Evolutionary conservation across 2,797 vertebrate genomes (phyloP).

Genomic region (Octomys mimax): DNA sequence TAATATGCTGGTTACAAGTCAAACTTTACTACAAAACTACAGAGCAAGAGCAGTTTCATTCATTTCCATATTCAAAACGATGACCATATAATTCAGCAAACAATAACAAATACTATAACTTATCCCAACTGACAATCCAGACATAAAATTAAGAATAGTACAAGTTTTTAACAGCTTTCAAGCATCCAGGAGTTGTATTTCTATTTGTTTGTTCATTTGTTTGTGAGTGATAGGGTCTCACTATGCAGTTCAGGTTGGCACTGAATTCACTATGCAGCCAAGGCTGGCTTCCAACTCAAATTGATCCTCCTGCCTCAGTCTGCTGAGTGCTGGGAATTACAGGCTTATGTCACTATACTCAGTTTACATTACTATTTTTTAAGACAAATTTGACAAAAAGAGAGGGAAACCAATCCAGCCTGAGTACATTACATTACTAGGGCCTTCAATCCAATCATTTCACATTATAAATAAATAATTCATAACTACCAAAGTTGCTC

Average conservation of each 20-base stretch:
- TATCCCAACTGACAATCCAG: constrained; percentile 68
- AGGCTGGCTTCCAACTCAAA: no score
- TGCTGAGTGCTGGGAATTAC: no score
- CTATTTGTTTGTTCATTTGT: no score
- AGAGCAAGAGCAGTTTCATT: neutral
- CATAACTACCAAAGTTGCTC: constrained; percentile 38
- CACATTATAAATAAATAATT: constrained; percentile 46
- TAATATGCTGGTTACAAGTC: neutral
- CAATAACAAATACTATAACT: constrained; percentile 64
- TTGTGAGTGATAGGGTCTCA: no score
- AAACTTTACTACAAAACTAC: neutral
- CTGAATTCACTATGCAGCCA: no score
- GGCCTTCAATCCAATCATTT: constrained; percentile 41
- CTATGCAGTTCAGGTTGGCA: no score
- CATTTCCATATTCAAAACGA: neutral
- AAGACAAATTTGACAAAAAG: neutral
- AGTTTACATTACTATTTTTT: neutral
- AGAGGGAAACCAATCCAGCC: constrained; percentile 49
- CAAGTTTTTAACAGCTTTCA: constrained; percentile 65
- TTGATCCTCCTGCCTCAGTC: no score
- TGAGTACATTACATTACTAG: constrained; percentile 40
- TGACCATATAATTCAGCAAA: constrained; percentile 60
- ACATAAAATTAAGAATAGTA: constrained; percentile 60
- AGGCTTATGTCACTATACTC: no score
- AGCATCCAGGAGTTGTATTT: neutral